These are phyloP conservation scores for Caradrina clavipalpis DNA, from an alignment of 2,888 invertebrate species.

Conservation along the genomic window DNA sequence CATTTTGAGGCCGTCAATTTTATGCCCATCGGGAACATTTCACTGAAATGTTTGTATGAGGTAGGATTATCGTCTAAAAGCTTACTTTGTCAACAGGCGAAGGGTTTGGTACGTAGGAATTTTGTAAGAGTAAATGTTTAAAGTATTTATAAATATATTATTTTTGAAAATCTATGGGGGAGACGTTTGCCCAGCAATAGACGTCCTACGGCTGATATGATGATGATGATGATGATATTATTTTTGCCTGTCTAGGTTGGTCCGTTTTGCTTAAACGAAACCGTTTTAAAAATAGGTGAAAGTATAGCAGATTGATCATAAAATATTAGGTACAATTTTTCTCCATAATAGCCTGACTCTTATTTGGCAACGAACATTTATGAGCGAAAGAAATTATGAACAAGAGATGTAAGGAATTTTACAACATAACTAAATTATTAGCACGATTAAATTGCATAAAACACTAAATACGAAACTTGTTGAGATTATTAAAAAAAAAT, in stretches of 20 bases:
- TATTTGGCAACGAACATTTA: conserved; percentile 20
- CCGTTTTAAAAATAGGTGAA: background rate
- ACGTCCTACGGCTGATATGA: too few species aligned
- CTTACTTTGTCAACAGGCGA: conserved; percentile 12
- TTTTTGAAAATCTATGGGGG: too few species aligned
- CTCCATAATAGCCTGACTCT: background rate
- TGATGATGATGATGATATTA: too few species aligned
- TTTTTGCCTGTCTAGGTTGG: too few species aligned
- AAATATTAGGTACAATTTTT: background rate
- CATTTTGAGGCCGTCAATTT: conserved; percentile 51
- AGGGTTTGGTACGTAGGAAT: background rate
- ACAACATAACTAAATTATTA: conserved; percentile 24
- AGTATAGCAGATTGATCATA: background rate
- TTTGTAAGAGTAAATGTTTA: conserved; percentile 7
- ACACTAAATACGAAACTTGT: too few species aligned
- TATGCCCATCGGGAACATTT: conserved; percentile 37
- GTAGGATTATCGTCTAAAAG: conserved; percentile 36
- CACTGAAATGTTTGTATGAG: conserved; percentile 34
- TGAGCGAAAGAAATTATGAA: conserved; percentile 18
- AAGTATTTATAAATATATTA: background rate
- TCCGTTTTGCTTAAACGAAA: too few species aligned
- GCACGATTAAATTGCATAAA: conserved; percentile 6
- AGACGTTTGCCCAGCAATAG: too few species aligned
- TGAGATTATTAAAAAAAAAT: too few species aligned
- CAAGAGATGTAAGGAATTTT: conserved; percentile 3